Percentiles rank a stretch among this genome's conserved stretches.
phyloP scores from a whole-genome alignment of 2,113 vertebrate species.

The Dasyornis broadbenti region DNA sequence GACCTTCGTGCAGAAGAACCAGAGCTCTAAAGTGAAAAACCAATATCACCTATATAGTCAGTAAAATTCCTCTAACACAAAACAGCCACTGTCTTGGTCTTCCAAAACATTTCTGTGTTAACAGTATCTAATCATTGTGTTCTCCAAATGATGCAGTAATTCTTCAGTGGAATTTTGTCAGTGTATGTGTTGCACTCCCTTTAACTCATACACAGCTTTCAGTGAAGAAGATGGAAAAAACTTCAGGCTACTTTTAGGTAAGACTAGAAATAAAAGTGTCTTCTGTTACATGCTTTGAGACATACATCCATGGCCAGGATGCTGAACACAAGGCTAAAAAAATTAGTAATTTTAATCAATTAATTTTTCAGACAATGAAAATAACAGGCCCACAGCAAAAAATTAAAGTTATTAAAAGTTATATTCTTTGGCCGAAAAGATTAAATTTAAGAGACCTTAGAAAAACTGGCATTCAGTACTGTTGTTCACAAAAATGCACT shows the following conservation, averaged over 20 bases:
- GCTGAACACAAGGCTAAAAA: not conserved
- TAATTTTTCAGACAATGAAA: not conserved
- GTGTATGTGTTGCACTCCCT: not conserved
- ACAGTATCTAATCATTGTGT: not conserved
- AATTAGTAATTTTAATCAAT: not conserved
- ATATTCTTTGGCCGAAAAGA: not conserved
- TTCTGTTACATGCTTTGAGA: not conserved
- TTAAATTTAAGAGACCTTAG: not conserved
- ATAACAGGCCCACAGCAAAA: not conserved
- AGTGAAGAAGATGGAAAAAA: not conserved
- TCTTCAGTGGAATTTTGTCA: not conserved
- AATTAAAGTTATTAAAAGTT: not conserved
- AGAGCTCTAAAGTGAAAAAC: not conserved
- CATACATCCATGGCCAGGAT: too few species aligned
- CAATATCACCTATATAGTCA: not conserved
- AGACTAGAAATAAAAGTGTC: not conserved
- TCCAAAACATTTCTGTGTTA: not conserved
- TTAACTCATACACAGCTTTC: not conserved
- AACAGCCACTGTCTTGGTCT: not conserved
- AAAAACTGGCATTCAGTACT: not conserved
- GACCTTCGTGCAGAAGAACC: not conserved
- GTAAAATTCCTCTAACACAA: not conserved
- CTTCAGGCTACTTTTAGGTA: not conserved
- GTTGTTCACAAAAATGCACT: not conserved
- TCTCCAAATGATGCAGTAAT: not conserved